Evolutionary conservation across 2,113 vertebrate genomes (phyloP).

Genomic region (Microcebus griseorufus): DNA sequence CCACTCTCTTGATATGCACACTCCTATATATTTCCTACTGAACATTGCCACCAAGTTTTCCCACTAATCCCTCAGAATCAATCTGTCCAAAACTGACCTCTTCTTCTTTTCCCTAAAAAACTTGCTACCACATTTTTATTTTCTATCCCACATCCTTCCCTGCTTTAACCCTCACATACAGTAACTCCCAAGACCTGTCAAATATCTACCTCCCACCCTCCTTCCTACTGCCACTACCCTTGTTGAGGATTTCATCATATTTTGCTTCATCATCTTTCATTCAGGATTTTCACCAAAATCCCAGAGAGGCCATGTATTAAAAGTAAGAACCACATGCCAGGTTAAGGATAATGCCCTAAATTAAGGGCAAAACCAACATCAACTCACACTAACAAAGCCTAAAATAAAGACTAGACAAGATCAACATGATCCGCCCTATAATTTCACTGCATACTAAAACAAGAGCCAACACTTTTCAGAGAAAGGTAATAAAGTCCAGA

Average conservation of each 20-base stretch:
- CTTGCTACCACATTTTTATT: background rate
- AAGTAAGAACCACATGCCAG: background rate
- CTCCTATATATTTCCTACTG: background rate
- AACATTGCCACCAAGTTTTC: background rate
- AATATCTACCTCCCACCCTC: background rate
- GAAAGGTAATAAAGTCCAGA: background rate
- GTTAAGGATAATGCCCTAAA: background rate
- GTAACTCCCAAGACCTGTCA: background rate
- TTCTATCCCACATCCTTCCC: background rate
- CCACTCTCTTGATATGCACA: background rate
- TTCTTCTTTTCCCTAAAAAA: background rate
- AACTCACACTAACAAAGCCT: background rate
- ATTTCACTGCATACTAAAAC: background rate
- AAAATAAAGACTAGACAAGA: background rate
- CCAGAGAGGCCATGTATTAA: background rate
- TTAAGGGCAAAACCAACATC: background rate
- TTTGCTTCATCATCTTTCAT: background rate
- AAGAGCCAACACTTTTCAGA: background rate
- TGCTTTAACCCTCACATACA: background rate
- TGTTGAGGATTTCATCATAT: background rate
- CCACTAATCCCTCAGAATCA: background rate
- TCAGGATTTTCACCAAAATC: background rate
- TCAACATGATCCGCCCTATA: background rate
- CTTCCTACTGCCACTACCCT: background rate
- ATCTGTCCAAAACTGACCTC: background rate